Conservation (phyloP, 2,113 vertebrate genomes). For the Ammospiza nelsoni region DNA sequence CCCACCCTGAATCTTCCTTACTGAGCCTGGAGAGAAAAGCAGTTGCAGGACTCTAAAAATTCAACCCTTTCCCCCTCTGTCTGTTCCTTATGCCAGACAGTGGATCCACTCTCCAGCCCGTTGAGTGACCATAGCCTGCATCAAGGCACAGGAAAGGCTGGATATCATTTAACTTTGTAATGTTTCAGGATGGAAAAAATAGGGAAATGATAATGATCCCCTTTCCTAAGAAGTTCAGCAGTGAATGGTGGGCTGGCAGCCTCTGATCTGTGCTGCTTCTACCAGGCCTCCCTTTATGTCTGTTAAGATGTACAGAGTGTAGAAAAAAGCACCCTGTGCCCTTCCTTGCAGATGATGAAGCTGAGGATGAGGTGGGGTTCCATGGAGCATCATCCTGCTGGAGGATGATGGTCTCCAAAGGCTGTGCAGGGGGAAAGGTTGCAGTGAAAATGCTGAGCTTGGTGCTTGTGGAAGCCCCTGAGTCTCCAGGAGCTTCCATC, state of each 20-base stretch:
- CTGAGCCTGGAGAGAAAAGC: neutral
- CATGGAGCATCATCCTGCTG: neutral
- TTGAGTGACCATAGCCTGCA: neutral
- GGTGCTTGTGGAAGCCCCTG: neutral
- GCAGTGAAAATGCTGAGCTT: neutral
- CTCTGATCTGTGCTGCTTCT: neutral
- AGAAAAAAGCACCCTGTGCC: neutral
- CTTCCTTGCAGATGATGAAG: neutral
- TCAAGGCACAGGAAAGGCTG: neutral
- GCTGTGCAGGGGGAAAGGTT: neutral
- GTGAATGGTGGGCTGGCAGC: neutral
- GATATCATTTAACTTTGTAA: neutral
- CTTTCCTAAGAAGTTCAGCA: neutral
- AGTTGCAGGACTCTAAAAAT: neutral
- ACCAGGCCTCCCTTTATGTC: neutral
- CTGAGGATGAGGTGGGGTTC: neutral
- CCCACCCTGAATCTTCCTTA: neutral
- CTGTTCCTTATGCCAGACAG: neutral
- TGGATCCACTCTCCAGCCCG: neutral
- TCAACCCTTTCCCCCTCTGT: neutral
- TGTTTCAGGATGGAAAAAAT: neutral
- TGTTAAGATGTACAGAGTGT: neutral
- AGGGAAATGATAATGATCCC: neutral
- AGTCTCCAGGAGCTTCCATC: neutral
- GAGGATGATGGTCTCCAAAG: neutral